Conservation (phyloP, 2,888 invertebrate genomes). For the Adelphocoris suturalis region DNA sequence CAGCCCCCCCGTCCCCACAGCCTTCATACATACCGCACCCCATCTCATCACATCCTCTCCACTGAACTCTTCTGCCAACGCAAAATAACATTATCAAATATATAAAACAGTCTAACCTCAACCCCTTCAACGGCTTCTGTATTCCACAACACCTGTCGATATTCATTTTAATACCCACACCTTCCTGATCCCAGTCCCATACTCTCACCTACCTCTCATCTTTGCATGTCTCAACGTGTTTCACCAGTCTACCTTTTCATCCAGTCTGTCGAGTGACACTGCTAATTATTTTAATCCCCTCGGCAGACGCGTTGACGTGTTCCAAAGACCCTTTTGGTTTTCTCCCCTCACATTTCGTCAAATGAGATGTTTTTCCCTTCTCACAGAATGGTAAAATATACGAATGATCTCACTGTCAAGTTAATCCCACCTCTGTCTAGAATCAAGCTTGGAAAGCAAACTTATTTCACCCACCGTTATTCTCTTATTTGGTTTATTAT, state of each 20-base stretch:
- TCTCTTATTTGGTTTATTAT: no score
- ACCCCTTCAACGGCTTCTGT: constrained; percentile 35
- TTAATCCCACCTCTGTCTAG: neutral
- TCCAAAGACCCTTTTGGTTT: neutral
- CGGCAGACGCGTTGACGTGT: constrained; percentile 18
- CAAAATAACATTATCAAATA: constrained; percentile 58
- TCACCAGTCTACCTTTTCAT: constrained; percentile 23
- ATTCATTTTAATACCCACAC: constrained; percentile 37
- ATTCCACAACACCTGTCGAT: constrained; percentile 47
- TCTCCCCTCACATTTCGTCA: neutral
- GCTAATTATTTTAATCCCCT: constrained; percentile 30
- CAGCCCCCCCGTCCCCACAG: constrained; percentile 9
- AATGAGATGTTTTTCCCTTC: neutral
- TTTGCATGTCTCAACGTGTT: neutral
- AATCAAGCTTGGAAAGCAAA: no score
- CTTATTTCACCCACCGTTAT: no score
- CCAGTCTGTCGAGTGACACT: neutral
- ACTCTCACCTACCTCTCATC: neutral
- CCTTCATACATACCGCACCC: constrained; percentile 20
- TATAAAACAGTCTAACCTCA: constrained; percentile 49
- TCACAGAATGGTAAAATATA: neutral
- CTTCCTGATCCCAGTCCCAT: neutral
- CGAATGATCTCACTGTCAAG: neutral
- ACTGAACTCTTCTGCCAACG: neutral
- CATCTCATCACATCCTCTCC: constrained; percentile 33